A percentile compares a stretch with the other conserved stretches of the same genome.
Evolutionary conservation across 2,797 vertebrate species (phyloP).

Genomic region (Astyanax mexicanus): DNA sequence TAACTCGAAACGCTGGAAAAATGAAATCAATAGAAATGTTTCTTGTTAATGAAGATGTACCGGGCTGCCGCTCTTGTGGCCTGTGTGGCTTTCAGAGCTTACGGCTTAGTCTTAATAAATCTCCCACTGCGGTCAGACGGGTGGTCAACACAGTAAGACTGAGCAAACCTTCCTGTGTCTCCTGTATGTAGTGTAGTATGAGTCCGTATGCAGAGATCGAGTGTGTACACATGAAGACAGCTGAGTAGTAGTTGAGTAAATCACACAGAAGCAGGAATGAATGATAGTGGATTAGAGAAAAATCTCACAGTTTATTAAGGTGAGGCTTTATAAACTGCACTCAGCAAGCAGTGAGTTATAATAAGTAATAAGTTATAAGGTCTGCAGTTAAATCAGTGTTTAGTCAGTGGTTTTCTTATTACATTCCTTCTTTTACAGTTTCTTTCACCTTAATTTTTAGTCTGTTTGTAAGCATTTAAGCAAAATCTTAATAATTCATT

Average conservation of each 20-base stretch:
- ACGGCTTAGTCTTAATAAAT: conserved; percentile 77
- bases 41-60: conserved; percentile 99
- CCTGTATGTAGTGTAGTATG: conserved; percentile 14
- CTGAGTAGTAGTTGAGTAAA: neutral
- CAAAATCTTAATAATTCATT: no score
- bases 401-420: neutral
- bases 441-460: neutral
- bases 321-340: neutral
- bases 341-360: neutral
- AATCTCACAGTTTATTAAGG: neutral
- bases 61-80: conserved; percentile 80
- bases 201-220: neutral
- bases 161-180: conserved; percentile 26
- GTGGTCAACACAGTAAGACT: conserved; percentile 53
- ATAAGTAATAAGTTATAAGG: neutral
- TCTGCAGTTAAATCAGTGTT: neutral
- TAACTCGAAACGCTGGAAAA: conserved; percentile 90
- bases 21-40: conserved; percentile 97
- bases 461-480: neutral
- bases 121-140: conserved; percentile 72
- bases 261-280: neutral
- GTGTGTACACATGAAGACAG: neutral
- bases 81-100: conserved; percentile 81
- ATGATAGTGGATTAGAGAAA: neutral
- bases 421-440: neutral